These are phyloP conservation scores for Mallotus villosus DNA, from an alignment of 2,797 vertebrate genomes.

Conservation along the genomic window DNA sequence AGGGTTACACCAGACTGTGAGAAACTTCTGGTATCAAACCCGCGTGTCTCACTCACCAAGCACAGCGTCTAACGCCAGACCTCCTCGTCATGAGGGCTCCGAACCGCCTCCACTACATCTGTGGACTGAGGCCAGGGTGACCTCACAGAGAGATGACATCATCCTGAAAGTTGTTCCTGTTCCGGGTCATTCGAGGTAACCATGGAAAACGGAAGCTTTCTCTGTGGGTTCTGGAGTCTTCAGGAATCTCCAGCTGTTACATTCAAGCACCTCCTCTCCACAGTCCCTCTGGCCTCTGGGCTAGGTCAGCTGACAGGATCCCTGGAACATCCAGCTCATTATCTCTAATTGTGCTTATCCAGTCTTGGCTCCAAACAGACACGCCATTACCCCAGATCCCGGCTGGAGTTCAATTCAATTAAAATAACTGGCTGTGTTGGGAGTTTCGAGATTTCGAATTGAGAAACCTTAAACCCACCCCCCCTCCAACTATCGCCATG, in stretches of 20 bases:
- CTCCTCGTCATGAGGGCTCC: too few relatives aligned
- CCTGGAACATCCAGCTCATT: constrained; percentile 43
- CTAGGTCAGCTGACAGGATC: constrained; percentile 19
- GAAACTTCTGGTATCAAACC: too few relatives aligned
- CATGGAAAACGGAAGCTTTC: too few relatives aligned
- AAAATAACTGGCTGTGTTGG: not conserved
- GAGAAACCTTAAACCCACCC: constrained; percentile 23
- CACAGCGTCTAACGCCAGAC: too few relatives aligned
- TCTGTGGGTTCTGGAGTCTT: too few relatives aligned
- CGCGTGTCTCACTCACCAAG: too few relatives aligned
- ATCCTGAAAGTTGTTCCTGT: too few relatives aligned
- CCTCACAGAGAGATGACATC: too few relatives aligned
- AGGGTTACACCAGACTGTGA: too few relatives aligned
- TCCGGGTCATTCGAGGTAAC: too few relatives aligned
- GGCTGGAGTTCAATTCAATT: constrained; percentile 33
- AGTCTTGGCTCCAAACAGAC: constrained; percentile 37
- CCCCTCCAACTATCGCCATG: not conserved
- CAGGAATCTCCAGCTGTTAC: constrained; percentile 24
- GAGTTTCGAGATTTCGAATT: constrained; percentile 15
- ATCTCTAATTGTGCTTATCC: constrained; percentile 35
- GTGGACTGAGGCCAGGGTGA: too few relatives aligned
- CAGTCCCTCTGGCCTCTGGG: constrained; percentile 14
- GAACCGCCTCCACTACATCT: too few relatives aligned
- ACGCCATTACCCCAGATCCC: constrained; percentile 28
- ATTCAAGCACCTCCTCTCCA: constrained; percentile 23